Conservation (phyloP, 1,140 invertebrate species). For the Onthophagus taurus region DNA sequence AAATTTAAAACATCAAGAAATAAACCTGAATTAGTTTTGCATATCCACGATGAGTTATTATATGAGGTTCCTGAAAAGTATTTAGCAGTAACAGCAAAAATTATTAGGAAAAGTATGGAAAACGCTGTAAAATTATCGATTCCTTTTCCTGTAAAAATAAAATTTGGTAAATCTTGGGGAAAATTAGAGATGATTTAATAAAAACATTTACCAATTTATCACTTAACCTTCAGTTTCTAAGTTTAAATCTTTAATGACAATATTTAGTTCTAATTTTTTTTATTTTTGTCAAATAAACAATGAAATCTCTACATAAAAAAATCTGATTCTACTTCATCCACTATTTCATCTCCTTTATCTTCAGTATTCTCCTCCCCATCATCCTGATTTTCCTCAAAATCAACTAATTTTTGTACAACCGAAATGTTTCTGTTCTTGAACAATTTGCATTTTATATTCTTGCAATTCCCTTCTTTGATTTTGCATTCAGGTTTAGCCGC, state of each 20-base stretch:
- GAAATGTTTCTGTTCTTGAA: constrained; percentile 10
- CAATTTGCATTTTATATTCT: constrained; percentile 9
- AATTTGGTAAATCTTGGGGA: constrained; percentile 74
- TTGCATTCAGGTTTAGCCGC: no score
- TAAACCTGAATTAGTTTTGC: constrained; percentile 62
- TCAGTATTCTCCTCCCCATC: constrained; percentile 1
- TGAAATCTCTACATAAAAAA: background rate
- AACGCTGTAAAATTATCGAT: constrained; percentile 60
- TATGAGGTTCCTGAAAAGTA: constrained; percentile 71
- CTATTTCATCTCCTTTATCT: background rate
- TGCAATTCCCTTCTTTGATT: constrained; percentile 34
- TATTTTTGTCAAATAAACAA: no score
- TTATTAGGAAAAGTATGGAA: constrained; percentile 76
- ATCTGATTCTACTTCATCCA: background rate
- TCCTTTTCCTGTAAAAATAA: constrained; percentile 78
- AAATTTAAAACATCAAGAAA: constrained; percentile 32
- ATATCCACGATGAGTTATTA: constrained; percentile 94
- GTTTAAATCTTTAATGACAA: no score
- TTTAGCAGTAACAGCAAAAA: constrained; percentile 49
- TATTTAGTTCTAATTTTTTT: no score
- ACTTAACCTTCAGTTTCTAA: no score
- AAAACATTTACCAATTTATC: no score
- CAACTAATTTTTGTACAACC: no score
- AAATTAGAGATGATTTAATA: constrained; percentile 35
- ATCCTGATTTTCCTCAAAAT: background rate